These are phyloP conservation scores for Amazona guildingii DNA, from an alignment of 2,113 vertebrate species.

Conservation along the genomic window DNA sequence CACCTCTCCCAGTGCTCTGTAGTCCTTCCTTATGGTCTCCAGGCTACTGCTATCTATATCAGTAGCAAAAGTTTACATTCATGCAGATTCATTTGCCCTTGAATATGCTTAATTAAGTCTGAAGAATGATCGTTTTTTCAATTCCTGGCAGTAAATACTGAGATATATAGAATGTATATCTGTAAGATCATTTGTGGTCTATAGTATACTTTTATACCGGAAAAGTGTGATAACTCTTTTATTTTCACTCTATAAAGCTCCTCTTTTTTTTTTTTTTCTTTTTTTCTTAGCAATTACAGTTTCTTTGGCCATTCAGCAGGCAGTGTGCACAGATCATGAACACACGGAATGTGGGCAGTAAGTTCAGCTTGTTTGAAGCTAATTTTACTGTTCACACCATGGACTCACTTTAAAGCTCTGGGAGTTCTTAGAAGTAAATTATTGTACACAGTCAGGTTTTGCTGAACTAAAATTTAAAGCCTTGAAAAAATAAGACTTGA, in stretches of 20 bases:
- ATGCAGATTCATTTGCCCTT: background rate
- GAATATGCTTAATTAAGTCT: background rate
- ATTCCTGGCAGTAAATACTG: background rate
- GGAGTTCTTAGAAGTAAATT: background rate
- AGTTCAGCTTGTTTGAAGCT: background rate
- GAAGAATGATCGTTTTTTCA: background rate
- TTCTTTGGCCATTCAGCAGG: background rate
- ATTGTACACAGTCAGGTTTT: background rate
- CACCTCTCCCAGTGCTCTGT: too few relatives aligned
- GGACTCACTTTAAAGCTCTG: background rate
- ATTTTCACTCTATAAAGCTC: background rate
- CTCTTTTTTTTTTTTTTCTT: background rate
- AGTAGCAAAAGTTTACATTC: background rate
- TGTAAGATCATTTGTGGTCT: background rate
- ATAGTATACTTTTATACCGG: background rate
- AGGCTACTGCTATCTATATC: too few relatives aligned
- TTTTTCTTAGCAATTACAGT: background rate
- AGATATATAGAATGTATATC: background rate
- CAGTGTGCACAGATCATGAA: background rate
- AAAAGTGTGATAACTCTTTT: background rate
- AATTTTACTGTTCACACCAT: background rate
- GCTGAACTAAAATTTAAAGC: background rate
- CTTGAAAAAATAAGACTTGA: background rate
- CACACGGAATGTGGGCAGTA: background rate
- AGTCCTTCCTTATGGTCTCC: too few relatives aligned